Conservation (phyloP, 2,113 vertebrate species). For the Orientallactaga bullata region DNA sequence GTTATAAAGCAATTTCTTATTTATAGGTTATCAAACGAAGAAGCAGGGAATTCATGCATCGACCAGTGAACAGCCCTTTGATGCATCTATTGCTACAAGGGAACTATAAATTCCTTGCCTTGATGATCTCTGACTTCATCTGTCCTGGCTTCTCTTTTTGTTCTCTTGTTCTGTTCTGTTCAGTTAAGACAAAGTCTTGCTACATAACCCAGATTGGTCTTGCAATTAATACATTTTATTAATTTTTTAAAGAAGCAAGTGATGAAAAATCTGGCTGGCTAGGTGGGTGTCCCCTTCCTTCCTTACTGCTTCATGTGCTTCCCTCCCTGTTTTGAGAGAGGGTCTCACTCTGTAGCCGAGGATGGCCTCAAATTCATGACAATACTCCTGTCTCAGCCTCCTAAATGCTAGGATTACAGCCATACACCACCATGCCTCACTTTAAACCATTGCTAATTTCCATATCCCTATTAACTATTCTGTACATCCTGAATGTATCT, state of each 20-base stretch:
- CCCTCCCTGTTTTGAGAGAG: not conserved
- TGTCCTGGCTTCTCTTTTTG: not conserved
- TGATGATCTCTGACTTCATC: not conserved
- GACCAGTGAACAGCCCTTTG: not conserved
- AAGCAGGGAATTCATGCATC: not conserved
- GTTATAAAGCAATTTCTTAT: not conserved
- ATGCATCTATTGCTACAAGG: not conserved
- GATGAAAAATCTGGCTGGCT: not conserved
- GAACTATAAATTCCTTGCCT: not conserved
- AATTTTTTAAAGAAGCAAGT: slow-evolving; percentile 27
- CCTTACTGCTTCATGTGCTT: too few species aligned
- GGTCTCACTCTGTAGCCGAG: not conserved
- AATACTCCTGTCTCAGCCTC: not conserved
- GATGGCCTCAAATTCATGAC: not conserved
- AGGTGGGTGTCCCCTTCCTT: too few species aligned
- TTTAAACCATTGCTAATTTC: not conserved
- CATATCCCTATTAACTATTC: not conserved
- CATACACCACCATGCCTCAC: not conserved
- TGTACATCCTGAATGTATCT: not conserved
- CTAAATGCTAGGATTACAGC: not conserved
- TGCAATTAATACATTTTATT: not conserved
- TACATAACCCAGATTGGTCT: not conserved
- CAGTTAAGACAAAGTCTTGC: not conserved
- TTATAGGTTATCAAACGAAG: not conserved
- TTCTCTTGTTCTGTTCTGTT: not conserved